These are phyloP conservation scores for Antitype chi DNA, from an alignment of 2,888 invertebrate genomes.

Conservation along the genomic window DNA sequence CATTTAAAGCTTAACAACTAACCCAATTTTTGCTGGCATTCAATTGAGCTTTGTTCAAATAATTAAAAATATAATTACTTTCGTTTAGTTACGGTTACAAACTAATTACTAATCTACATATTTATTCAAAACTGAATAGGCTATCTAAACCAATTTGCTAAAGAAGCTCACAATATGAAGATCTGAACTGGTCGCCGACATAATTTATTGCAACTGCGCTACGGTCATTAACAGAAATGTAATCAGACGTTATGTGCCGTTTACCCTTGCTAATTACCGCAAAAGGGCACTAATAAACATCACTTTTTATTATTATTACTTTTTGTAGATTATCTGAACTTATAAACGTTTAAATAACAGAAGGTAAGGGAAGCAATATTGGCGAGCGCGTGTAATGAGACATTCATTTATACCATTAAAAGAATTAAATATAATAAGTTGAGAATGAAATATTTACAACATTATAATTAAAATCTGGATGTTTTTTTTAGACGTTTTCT, in stretches of 20 bases:
- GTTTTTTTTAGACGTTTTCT: too few relatives aligned
- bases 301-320: conserved; percentile 26
- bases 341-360: conserved; percentile 16
- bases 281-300: conserved; percentile 40
- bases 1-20: background rate
- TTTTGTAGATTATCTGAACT: conserved; percentile 27
- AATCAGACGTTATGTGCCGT: conserved; percentile 32
- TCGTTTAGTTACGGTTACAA: background rate
- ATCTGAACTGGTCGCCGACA: background rate
- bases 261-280: conserved; percentile 40
- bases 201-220: conserved; percentile 31
- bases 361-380: conserved; percentile 7
- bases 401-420: background rate
- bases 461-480: too few relatives aligned
- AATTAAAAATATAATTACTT: background rate
- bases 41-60: background rate
- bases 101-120: conserved; percentile 10
- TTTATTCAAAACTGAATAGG: conserved; percentile 6
- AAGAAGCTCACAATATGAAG: conserved; percentile 12
- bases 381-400: background rate
- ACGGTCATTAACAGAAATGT: conserved; percentile 33
- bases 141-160: background rate
- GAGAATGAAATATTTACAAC: conserved; percentile 15
- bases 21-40: background rate
- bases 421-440: conserved; percentile 9